Evolutionary conservation across 2,113 vertebrate species (phyloP).

Genomic region (Trogon surrucura): DNA sequence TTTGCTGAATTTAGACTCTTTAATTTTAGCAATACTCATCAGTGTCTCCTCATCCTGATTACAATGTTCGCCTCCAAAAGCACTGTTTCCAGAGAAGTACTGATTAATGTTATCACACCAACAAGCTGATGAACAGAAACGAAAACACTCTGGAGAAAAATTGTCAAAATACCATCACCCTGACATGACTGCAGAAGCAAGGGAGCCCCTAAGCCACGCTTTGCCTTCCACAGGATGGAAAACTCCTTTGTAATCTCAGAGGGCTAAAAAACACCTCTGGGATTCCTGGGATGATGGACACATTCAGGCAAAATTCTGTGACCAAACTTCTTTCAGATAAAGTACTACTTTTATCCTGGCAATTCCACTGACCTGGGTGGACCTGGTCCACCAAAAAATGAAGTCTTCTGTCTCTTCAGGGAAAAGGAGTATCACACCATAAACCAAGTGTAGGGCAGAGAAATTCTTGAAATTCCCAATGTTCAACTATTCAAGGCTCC

Average conservation of each 20-base stretch:
- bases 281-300: not conserved
- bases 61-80: conserved; percentile 52
- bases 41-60: conserved; percentile 63
- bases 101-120: conserved; percentile 66
- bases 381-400: not conserved
- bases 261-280: not conserved
- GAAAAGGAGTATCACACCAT: not conserved
- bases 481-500: not conserved
- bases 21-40: conserved; percentile 60
- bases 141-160: conserved; percentile 33
- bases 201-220: not conserved
- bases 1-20: conserved; percentile 49
- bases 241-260: not conserved
- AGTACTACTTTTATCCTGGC: not conserved
- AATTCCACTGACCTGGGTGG: not conserved
- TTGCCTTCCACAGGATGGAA: not conserved
- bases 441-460: not conserved
- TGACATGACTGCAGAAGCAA: not conserved
- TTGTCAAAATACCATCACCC: conserved; percentile 24
- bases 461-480: not conserved
- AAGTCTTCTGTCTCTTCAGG: not conserved
- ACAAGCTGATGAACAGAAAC: conserved; percentile 41
- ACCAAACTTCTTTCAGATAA: not conserved
- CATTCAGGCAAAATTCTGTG: not conserved
- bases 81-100: conserved; percentile 56